Percentiles rank a stretch among this genome's conserved stretches.
Conservation (phyloP, 2,113 vertebrate species). For the Erpornis zantholeuca region DNA sequence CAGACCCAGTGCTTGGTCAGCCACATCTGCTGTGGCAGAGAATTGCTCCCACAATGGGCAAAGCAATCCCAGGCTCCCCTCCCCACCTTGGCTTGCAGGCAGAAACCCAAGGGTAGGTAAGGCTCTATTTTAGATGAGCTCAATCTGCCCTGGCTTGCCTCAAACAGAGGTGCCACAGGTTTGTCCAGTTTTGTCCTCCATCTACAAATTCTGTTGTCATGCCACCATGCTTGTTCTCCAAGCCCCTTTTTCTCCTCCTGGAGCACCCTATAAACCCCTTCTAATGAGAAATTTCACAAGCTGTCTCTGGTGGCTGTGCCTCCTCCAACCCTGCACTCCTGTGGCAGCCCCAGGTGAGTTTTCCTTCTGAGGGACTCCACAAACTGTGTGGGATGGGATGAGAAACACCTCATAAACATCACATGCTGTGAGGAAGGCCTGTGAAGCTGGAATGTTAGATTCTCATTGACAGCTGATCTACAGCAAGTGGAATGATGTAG, state of each 20-base stretch:
- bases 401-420: not conserved
- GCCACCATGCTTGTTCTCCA: not conserved
- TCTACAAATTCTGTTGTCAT: not conserved
- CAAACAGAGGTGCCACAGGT: not conserved
- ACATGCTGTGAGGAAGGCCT: not conserved
- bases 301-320: not conserved
- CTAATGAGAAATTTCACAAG: not conserved
- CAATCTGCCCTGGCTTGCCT: not conserved
- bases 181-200: not conserved
- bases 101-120: not conserved
- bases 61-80: not conserved
- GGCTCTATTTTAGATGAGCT: not conserved
- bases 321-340: not conserved
- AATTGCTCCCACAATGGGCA: not conserved
- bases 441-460: not conserved
- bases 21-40: accelerated
- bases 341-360: not conserved
- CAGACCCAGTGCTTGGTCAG: not conserved
- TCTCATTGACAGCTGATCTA: not conserved
- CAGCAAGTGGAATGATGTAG: not conserved
- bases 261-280: not conserved
- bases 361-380: not conserved
- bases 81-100: not conserved
- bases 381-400: not conserved
- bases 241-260: not conserved